phyloP scores from a whole-genome alignment of 2,797 vertebrate genomes.

The Anolis apletophallus region DNA sequence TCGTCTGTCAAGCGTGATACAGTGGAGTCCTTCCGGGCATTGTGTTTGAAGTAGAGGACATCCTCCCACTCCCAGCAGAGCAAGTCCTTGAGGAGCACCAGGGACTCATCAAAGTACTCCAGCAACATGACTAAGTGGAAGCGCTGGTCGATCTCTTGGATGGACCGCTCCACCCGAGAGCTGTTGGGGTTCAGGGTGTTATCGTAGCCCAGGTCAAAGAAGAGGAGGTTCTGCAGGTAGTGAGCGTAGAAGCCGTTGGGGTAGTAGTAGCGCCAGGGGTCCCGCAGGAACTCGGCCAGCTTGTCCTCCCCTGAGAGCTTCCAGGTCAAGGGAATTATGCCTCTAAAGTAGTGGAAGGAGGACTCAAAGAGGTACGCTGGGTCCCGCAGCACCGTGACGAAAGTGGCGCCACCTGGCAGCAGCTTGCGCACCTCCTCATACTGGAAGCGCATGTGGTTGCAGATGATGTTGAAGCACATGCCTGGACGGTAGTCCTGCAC shows the following conservation, averaged over 20 bases:
- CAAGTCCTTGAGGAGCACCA: constrained; percentile 92
- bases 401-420: constrained; percentile 84
- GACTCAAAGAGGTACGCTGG: constrained; percentile 97
- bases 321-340: constrained; percentile 91
- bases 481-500: constrained; percentile 93
- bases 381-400: constrained; percentile 92
- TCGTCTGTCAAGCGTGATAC: constrained; percentile 86
- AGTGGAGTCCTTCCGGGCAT: constrained; percentile 88
- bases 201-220: constrained; percentile 96
- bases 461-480: constrained; percentile 95
- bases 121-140: constrained; percentile 95
- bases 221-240: constrained; percentile 97
- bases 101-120: constrained; percentile 95
- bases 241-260: constrained; percentile 91
- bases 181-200: constrained; percentile 85
- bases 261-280: constrained; percentile 90
- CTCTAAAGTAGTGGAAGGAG: constrained; percentile 95
- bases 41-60: constrained; percentile 95
- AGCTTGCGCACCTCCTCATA: constrained; percentile 88
- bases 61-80: constrained; percentile 98
- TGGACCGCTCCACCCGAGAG: constrained; percentile 83
- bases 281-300: constrained; percentile 87
- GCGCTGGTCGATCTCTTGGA: constrained; percentile 84
- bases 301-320: constrained; percentile 88
- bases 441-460: constrained; percentile 97